These are phyloP conservation scores for Leguminivora glycinivorella DNA, from an alignment of 1,140 invertebrate species.

Conservation along the genomic window DNA sequence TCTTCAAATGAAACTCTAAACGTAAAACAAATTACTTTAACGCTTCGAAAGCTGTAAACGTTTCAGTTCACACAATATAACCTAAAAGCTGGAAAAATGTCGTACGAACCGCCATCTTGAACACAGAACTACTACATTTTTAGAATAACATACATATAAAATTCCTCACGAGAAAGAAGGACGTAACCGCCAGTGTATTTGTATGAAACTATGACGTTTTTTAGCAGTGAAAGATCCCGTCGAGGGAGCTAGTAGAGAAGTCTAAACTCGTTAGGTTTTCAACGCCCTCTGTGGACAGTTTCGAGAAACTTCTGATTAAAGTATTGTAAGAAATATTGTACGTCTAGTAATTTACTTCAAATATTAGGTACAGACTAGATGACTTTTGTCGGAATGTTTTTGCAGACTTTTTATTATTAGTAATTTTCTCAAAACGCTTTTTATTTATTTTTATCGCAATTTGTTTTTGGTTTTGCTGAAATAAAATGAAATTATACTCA, in stretches of 20 bases:
- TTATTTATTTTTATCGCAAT: too few relatives aligned
- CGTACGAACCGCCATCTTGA: neutral
- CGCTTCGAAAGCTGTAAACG: neutral
- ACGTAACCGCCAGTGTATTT: neutral
- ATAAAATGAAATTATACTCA: too few relatives aligned
- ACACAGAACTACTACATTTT: neutral
- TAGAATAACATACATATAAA: neutral
- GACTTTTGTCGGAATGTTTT: neutral
- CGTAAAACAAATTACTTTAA: neutral
- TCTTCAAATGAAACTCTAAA: neutral
- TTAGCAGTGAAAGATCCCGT: neutral
- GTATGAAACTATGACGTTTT: neutral
- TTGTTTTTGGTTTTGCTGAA: too few relatives aligned
- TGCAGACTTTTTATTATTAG: neutral
- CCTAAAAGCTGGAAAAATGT: neutral
- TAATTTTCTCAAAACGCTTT: too few relatives aligned
- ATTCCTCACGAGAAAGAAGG: neutral
- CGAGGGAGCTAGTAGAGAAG: neutral
- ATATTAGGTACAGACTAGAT: too few relatives aligned
- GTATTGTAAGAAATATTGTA: conserved; percentile 10
- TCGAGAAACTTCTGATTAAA: neutral
- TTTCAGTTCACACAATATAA: neutral
- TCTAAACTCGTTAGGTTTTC: neutral
- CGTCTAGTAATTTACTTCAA: neutral
- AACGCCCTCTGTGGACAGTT: conserved; percentile 13